Conservation (phyloP, 2,888 invertebrate species). For the Acronicta alni region DNA sequence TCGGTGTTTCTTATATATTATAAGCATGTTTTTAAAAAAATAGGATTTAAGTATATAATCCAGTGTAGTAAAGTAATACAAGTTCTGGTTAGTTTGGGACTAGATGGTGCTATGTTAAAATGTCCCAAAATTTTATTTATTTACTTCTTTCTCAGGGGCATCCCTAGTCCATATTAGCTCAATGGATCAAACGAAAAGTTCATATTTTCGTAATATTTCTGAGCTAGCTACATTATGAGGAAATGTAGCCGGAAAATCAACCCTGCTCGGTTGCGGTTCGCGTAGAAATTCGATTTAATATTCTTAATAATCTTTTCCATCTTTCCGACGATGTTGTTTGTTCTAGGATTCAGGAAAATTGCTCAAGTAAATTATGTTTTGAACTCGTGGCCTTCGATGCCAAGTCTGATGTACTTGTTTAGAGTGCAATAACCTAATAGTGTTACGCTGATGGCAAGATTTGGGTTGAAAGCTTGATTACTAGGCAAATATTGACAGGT, state of each 20-base stretch:
- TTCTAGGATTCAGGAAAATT: constrained; percentile 35
- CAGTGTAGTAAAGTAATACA: no score
- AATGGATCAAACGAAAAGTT: background rate
- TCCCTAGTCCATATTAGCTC: background rate
- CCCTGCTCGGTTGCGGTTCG: constrained; percentile 9
- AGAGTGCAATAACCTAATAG: constrained; percentile 21
- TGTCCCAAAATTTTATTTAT: no score
- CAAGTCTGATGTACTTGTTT: constrained; percentile 27
- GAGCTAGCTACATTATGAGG: constrained; percentile 5
- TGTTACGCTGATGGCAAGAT: constrained; percentile 18
- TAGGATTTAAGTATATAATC: no score
- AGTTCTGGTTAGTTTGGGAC: no score
- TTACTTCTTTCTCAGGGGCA: background rate
- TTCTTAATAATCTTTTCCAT: constrained; percentile 45
- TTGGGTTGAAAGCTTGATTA: constrained; percentile 10
- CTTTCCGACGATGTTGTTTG: constrained; percentile 31
- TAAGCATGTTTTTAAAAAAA: no score
- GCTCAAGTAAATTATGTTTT: constrained; percentile 43
- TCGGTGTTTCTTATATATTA: no score
- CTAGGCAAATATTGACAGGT: background rate
- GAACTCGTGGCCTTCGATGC: constrained; percentile 48
- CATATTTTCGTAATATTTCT: constrained; percentile 4
- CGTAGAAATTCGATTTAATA: constrained; percentile 31
- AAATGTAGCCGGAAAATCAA: constrained; percentile 24
- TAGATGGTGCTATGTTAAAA: no score